These are phyloP conservation scores for Myripristis murdjan DNA, from an alignment of 2,797 vertebrate genomes.

Conservation along the genomic window DNA sequence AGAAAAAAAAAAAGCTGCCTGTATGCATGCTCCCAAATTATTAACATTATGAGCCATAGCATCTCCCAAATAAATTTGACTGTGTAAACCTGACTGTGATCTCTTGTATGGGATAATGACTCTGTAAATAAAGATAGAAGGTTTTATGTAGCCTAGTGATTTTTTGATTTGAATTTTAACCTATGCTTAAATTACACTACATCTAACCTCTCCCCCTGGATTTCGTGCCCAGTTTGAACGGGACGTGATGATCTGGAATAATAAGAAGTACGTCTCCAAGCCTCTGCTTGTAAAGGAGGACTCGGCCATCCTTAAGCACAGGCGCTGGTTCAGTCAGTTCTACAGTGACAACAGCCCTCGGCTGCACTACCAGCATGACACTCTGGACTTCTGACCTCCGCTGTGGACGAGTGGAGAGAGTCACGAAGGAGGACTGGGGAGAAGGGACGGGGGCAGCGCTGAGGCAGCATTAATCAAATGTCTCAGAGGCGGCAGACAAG, in stretches of 20 bases:
- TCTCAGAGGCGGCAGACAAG: conserved; percentile 1
- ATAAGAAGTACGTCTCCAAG: conserved; percentile 88
- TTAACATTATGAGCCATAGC: too few species aligned
- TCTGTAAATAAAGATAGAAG: too few species aligned
- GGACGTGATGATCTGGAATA: conserved; percentile 92
- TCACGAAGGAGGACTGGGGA: not conserved
- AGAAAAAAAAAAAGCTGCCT: too few species aligned
- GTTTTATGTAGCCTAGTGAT: too few species aligned
- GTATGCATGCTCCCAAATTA: too few species aligned
- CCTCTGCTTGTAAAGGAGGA: conserved; percentile 90
- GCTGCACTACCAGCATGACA: conserved; percentile 68
- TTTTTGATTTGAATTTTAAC: too few species aligned
- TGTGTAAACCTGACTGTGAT: too few species aligned
- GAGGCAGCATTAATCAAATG: conserved; percentile 21
- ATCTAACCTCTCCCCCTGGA: too few species aligned
- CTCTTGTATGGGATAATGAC: too few species aligned
- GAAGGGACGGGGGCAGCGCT: conserved; percentile 24
- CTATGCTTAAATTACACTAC: too few species aligned
- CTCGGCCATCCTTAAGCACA: conserved; percentile 85
- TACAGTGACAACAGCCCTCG: conserved; percentile 87
- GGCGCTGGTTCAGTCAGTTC: conserved; percentile 91
- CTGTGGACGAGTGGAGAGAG: conserved; percentile 7
- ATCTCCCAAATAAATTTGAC: too few species aligned
- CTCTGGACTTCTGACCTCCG: conserved; percentile 83
- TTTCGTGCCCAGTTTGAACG: conserved; percentile 85